Evolutionary conservation across 2,888 invertebrate species (phyloP).

Genomic region (Seira ritae): DNA sequence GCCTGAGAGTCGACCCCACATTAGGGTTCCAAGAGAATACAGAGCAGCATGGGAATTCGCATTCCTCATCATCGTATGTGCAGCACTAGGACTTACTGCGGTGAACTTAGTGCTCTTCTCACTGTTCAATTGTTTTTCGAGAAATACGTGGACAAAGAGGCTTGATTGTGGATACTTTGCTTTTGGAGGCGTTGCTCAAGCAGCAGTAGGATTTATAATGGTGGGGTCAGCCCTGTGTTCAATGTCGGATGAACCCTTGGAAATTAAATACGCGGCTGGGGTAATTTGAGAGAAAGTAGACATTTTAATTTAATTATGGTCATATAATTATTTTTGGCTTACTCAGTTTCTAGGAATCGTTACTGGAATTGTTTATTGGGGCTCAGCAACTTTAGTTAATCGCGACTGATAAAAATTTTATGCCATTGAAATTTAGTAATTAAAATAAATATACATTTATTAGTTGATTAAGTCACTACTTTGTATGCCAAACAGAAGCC

Average conservation of each 20-base stretch:
- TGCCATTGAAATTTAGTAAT: background rate
- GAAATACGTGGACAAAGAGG: slow-evolving; percentile 35
- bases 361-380: slow-evolving; percentile 55
- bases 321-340: background rate
- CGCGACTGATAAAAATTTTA: slow-evolving; percentile 27
- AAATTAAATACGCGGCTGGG: slow-evolving; percentile 46
- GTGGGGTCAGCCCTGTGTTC: slow-evolving; percentile 32
- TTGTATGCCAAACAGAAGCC: slow-evolving; percentile 52
- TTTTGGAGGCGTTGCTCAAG: slow-evolving; percentile 29
- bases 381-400: slow-evolving; percentile 45
- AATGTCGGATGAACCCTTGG: slow-evolving; percentile 15
- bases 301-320: background rate
- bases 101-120: slow-evolving; percentile 29
- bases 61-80: slow-evolving; percentile 32
- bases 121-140: slow-evolving; percentile 12
- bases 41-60: slow-evolving; percentile 32
- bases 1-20: background rate
- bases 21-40: background rate
- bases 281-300: slow-evolving; percentile 21
- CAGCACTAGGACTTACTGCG: slow-evolving; percentile 28
- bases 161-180: slow-evolving; percentile 40
- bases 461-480: too few species aligned
- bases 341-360: slow-evolving; percentile 52
- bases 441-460: background rate
- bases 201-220: slow-evolving; percentile 40